Evolutionary conservation across 2,113 vertebrate genomes (phyloP).

Genomic region (Pseudorectes ferrugineus): DNA sequence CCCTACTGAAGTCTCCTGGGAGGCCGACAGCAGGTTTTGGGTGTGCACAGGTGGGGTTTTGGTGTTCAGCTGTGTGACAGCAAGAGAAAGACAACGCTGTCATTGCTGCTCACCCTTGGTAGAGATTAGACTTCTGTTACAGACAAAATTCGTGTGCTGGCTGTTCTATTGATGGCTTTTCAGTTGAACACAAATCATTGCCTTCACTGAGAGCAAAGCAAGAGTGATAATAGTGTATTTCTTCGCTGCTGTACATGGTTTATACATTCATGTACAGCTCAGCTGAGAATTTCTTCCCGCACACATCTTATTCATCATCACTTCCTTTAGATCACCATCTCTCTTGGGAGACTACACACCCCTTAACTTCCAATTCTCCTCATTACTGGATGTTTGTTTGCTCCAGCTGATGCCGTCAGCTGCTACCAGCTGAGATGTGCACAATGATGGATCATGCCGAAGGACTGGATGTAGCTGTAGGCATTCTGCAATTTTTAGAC

Average conservation of each 20-base stretch:
- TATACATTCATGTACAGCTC: neutral
- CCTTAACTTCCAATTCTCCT: neutral
- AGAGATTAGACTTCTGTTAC: neutral
- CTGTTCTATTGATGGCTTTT: neutral
- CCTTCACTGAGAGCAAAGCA: neutral
- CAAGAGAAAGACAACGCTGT: rapidly evolving
- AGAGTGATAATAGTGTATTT: neutral
- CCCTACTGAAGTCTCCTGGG: neutral
- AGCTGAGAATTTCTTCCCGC: neutral
- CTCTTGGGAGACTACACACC: neutral
- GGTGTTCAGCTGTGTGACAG: neutral
- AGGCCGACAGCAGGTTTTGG: neutral
- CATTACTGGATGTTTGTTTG: neutral
- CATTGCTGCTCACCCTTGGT: neutral
- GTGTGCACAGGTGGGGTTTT: rapidly evolving
- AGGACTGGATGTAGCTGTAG: neutral
- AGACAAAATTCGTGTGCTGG: neutral
- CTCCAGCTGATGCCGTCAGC: neutral
- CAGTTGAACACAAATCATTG: neutral
- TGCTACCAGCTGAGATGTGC: neutral
- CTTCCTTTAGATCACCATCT: neutral
- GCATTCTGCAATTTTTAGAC: neutral
- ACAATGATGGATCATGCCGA: rapidly evolving
- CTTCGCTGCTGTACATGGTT: rapidly evolving
- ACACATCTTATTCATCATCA: neutral